Conservation (phyloP, 2,113 vertebrate species). For the Tamias sibiricus region DNA sequence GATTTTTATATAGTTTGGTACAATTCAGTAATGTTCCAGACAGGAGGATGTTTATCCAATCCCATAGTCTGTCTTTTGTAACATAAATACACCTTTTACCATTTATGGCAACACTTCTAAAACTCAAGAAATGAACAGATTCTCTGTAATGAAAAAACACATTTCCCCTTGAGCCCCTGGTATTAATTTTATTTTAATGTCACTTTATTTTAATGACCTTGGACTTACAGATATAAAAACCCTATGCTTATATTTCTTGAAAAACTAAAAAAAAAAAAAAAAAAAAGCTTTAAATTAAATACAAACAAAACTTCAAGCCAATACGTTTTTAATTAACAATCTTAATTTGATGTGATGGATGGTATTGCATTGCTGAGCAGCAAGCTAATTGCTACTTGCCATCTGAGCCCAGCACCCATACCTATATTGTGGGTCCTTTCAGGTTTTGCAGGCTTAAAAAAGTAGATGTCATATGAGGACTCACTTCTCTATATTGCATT, state of each 20-base stretch:
- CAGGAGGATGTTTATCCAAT: conserved; percentile 69
- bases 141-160: conserved; percentile 48
- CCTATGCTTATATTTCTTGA: conserved; percentile 14
- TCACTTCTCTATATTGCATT: conserved; percentile 50
- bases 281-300: conserved; percentile 64
- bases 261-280: not conserved
- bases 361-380: not conserved
- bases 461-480: not conserved
- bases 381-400: not conserved
- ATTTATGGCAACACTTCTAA: conserved; percentile 64
- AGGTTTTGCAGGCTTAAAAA: conserved; percentile 22
- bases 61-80: conserved; percentile 58
- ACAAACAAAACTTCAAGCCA: conserved; percentile 51
- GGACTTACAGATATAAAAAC: conserved; percentile 49
- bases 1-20: conserved; percentile 66
- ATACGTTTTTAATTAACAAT: conserved; percentile 67
- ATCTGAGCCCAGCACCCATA: not conserved
- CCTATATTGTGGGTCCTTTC: not conserved
- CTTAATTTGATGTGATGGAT: conserved; percentile 54
- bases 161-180: conserved; percentile 14
- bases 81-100: conserved; percentile 69
- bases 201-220: conserved; percentile 43
- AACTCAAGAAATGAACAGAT: conserved; percentile 68
- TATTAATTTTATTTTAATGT: conserved; percentile 71
- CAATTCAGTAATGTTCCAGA: conserved; percentile 69